Conservation (phyloP, 2,888 invertebrate species). For the Lamellibrachia columna region DNA sequence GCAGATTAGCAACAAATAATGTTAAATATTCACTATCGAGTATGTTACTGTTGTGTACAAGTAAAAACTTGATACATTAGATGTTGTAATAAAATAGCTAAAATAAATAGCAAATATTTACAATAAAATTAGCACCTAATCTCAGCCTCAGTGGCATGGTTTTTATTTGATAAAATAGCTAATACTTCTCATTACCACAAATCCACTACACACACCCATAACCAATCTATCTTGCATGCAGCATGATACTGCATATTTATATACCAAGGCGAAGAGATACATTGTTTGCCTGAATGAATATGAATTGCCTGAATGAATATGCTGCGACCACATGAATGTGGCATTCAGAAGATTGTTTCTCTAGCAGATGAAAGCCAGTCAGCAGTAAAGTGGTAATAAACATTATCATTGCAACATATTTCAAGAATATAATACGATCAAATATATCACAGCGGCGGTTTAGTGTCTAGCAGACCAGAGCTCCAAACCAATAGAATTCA, state of each 20-base stretch:
- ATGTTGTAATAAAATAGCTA: neutral
- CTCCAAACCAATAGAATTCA: too few relatives aligned
- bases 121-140: neutral
- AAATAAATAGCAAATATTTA: neutral
- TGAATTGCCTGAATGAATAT: too few relatives aligned
- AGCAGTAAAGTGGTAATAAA: neutral
- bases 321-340: neutral
- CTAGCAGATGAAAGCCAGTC: neutral
- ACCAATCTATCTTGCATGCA: too few relatives aligned
- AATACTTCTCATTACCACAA: neutral
- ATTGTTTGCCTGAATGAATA: too few relatives aligned
- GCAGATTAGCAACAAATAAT: neutral
- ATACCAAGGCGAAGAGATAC: too few relatives aligned
- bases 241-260: neutral
- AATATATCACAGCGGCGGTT: neutral
- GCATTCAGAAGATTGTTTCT: neutral
- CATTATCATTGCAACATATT: neutral
- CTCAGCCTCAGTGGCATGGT: neutral
- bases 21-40: neutral
- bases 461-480: neutral
- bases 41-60: neutral
- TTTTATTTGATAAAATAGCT: neutral
- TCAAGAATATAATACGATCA: neutral
- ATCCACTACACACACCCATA: neutral
- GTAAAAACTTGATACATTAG: neutral